A percentile compares a stretch with the other conserved stretches of the same genome.
Evolutionary conservation across 2,797 vertebrate genomes (phyloP).

Genomic region (Borostomias antarcticus): DNA sequence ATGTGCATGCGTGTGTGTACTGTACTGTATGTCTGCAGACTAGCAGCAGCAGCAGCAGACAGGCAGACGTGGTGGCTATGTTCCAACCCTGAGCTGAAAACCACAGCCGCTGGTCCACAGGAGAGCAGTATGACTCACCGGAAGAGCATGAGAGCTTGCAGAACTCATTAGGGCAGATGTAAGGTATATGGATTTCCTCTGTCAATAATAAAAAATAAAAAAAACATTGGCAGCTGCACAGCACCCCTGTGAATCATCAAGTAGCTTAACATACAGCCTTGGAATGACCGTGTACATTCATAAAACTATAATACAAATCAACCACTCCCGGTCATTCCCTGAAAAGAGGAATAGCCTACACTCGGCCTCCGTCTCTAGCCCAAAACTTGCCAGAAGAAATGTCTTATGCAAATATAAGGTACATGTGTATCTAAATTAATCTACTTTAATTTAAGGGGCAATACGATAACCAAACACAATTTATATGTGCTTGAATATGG

Average conservation of each 20-base stretch:
- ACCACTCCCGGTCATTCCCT: too few species aligned
- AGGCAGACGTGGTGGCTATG: conserved; percentile 65
- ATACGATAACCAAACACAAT: too few species aligned
- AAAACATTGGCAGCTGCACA: conserved; percentile 59
- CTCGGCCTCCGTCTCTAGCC: too few species aligned
- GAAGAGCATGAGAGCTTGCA: conserved; percentile 65
- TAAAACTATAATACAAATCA: conserved; percentile 35
- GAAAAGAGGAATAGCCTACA: too few species aligned
- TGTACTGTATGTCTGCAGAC: conserved; percentile 25
- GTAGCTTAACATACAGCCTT: conserved; percentile 55
- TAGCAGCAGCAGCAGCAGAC: conserved; percentile 47
- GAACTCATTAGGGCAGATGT: conserved; percentile 80
- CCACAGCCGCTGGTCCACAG: conserved; percentile 66
- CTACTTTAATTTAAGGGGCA: too few species aligned
- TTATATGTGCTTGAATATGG: too few species aligned
- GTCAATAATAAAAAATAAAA: too few species aligned
- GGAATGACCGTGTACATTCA: conserved; percentile 43
- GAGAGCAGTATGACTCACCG: conserved; percentile 50
- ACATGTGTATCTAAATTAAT: too few species aligned
- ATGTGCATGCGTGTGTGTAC: conserved; percentile 9
- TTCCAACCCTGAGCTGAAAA: conserved; percentile 72
- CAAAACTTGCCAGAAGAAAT: too few species aligned
- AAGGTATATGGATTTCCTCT: conserved; percentile 72
- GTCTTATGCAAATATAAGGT: too few species aligned
- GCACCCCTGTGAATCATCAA: conserved; percentile 65